Conservation (phyloP, 2,888 invertebrate genomes). For the Ypsolopha sequella region DNA sequence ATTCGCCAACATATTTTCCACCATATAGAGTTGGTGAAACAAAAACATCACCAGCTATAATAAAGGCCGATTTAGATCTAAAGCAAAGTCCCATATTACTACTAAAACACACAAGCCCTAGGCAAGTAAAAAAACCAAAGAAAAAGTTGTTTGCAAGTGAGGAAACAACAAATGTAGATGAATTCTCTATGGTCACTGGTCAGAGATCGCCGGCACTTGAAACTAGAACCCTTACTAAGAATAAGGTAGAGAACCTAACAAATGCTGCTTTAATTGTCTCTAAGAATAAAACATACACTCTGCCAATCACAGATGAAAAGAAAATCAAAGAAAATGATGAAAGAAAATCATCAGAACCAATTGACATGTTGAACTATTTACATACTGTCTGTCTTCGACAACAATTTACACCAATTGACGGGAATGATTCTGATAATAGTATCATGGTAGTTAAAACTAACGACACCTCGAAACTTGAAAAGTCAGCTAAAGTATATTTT, state of each 20-base stretch:
- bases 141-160: conserved; percentile 21
- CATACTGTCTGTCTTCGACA: not conserved
- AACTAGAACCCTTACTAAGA: not conserved
- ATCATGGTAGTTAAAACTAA: conserved; percentile 4
- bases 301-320: not conserved
- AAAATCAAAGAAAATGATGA: not conserved
- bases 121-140: conserved; percentile 13
- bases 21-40: not conserved
- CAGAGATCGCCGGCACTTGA: not conserved
- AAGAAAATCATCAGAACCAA: not conserved
- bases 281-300: not conserved
- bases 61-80: not conserved
- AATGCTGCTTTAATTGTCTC: not conserved
- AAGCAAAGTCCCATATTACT: conserved; percentile 37
- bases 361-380: not conserved
- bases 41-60: conserved; percentile 6
- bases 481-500: conserved; percentile 42
- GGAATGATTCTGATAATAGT: not conserved
- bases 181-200: not conserved
- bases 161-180: conserved; percentile 1
- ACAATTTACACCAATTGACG: not conserved
- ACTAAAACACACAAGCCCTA: conserved; percentile 15
- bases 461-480: conserved; percentile 18
- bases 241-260: not conserved
- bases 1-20: not conserved